A percentile compares a stretch with the other conserved stretches of the same genome.
Conservation (phyloP, 1,140 invertebrate species). For the Glomeris maerens region DNA sequence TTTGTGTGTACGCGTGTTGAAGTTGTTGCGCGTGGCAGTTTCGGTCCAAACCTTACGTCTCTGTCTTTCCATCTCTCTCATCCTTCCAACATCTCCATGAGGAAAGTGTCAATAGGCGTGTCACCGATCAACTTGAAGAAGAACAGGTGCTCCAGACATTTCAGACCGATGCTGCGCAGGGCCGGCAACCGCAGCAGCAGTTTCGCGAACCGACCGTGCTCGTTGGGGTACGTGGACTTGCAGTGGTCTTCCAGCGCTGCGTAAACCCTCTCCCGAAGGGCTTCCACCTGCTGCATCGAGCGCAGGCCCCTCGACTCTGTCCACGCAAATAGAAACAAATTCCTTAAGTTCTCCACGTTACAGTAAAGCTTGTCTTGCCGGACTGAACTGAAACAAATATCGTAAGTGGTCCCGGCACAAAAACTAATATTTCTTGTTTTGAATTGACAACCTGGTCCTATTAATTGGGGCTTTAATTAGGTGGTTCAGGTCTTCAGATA, state of each 20-base stretch:
- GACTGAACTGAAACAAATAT: no score
- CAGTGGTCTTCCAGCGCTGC: conserved; percentile 89
- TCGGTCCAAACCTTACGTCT: no score
- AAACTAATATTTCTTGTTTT: no score
- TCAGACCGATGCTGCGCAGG: conserved; percentile 84
- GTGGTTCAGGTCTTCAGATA: no score
- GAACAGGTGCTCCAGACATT: conserved; percentile 90
- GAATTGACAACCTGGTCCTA: no score
- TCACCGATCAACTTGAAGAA: conserved; percentile 70
- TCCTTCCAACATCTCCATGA: conserved; percentile 50
- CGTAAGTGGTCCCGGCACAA: no score
- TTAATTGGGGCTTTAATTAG: no score
- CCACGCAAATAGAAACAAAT: neutral
- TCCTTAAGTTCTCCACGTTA: no score
- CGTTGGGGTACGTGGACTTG: conserved; percentile 65
- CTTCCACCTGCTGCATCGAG: conserved; percentile 64
- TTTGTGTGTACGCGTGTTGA: no score
- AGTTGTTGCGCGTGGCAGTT: no score
- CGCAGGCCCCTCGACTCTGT: conserved; percentile 75
- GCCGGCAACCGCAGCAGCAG: conserved; percentile 81
- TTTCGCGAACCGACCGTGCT: conserved; percentile 88
- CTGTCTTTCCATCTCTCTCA: no score
- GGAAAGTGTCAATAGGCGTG: conserved; percentile 36
- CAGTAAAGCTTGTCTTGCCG: no score
- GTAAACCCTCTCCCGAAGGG: conserved; percentile 84